These are phyloP conservation scores for Cephus runcator DNA, from an alignment of 2,888 invertebrate species.

Conservation along the genomic window DNA sequence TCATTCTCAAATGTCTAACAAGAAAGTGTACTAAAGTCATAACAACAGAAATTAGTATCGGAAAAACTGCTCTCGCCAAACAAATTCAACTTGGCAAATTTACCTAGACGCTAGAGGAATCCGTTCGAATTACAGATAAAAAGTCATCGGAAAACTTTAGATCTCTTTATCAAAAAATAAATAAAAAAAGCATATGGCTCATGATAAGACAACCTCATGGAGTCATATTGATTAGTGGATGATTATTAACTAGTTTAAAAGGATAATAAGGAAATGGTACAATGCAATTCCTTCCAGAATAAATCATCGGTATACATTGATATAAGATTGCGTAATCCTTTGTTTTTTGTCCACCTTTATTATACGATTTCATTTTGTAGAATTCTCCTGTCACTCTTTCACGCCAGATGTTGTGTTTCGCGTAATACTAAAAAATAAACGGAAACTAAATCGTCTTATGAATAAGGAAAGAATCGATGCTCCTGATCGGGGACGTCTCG, in stretches of 20 bases:
- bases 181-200: not conserved
- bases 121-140: not conserved
- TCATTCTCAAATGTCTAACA: not conserved
- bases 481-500: not conserved
- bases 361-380: slow-evolving; percentile 50
- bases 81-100: not conserved
- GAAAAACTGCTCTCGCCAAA: not conserved
- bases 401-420: slow-evolving; percentile 22
- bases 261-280: not conserved
- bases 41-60: not conserved
- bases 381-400: slow-evolving; percentile 48
- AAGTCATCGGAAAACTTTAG: not conserved
- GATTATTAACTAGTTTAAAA: not conserved
- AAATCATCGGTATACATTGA: not conserved
- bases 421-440: slow-evolving; percentile 42
- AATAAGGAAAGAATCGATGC: not conserved
- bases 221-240: not conserved
- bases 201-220: not conserved
- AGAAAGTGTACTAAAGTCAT: not conserved
- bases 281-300: not conserved
- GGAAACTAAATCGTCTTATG: not conserved
- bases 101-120: not conserved
- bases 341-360: slow-evolving; percentile 35
- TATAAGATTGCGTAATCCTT: not conserved
- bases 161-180: not conserved